Evolutionary conservation across 2,888 invertebrate species (phyloP).

Genomic region (Agriotes lineatus): DNA sequence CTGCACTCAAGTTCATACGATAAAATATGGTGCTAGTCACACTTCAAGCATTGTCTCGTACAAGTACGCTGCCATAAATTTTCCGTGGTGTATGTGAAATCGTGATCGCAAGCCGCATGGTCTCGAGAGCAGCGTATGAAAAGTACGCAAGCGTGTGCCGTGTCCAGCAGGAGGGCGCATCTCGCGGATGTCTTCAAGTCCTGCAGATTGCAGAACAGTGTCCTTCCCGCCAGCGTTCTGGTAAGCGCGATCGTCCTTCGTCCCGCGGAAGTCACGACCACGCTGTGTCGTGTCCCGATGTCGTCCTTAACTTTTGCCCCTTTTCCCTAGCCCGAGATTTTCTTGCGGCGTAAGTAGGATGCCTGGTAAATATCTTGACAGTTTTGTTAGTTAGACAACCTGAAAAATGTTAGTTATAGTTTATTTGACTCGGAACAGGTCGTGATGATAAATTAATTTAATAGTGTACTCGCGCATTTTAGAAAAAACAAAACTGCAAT

Average conservation of each 20-base stretch:
- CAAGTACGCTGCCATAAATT: slow-evolving; percentile 24
- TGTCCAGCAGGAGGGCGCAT: slow-evolving; percentile 47
- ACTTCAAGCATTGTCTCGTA: slow-evolving; percentile 19
- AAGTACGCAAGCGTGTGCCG: slow-evolving; percentile 44
- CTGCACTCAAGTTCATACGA: slow-evolving; percentile 14
- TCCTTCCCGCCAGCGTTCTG: slow-evolving; percentile 39
- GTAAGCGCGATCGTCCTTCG: slow-evolving; percentile 41
- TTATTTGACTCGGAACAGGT: too few species aligned
- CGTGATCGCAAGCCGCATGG: slow-evolving; percentile 30
- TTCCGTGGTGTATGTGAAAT: slow-evolving; percentile 26
- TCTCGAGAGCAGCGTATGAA: slow-evolving; percentile 36
- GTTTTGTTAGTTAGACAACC: too few species aligned
- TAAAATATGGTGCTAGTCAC: slow-evolving; percentile 3
- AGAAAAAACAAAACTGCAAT: too few species aligned
- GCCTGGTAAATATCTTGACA: slow-evolving; percentile 1
- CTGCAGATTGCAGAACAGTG: slow-evolving; percentile 42
- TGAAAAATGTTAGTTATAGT: too few species aligned
- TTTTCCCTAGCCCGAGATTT: not conserved
- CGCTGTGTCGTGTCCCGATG: slow-evolving; percentile 24
- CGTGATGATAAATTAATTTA: too few species aligned
- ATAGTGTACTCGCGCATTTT: too few species aligned
- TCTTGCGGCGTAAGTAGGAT: not conserved
- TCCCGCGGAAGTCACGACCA: slow-evolving; percentile 39
- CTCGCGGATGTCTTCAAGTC: slow-evolving; percentile 43
- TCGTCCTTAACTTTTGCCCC: not conserved